phyloP scores from a whole-genome alignment of 2,888 invertebrate species.

The Epirrita christyi region DNA sequence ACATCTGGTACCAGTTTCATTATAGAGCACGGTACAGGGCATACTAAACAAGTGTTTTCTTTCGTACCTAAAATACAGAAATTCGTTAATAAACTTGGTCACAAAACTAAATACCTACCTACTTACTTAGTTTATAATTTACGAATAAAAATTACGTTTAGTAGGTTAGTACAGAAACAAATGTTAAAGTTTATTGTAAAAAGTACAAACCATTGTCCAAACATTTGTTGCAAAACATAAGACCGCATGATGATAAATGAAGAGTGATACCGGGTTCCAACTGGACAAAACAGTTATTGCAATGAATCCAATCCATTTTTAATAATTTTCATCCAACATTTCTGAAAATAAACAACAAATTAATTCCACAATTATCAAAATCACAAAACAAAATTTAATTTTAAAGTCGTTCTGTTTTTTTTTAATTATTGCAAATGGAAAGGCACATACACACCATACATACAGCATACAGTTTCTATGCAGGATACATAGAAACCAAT shows the following conservation, averaged over 20 bases:
- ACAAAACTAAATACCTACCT: background rate
- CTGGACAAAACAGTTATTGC: slow-evolving; percentile 79
- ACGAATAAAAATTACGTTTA: too few species aligned
- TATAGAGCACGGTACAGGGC: slow-evolving; percentile 72
- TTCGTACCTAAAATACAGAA: slow-evolving; percentile 58
- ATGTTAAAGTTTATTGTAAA: background rate
- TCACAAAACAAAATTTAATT: too few species aligned
- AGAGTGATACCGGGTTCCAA: slow-evolving; percentile 73
- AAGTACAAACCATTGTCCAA: slow-evolving; percentile 67
- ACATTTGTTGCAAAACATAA: slow-evolving; percentile 81
- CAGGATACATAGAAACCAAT: too few species aligned
- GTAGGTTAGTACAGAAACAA: too few species aligned
- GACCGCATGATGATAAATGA: slow-evolving; percentile 81
- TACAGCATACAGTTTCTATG: too few species aligned
- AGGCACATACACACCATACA: too few species aligned
- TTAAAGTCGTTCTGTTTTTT: too few species aligned
- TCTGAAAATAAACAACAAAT: slow-evolving; percentile 14
- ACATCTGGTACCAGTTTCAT: slow-evolving; percentile 80
- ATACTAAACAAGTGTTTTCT: slow-evolving; percentile 75
- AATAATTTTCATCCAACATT: slow-evolving; percentile 28
- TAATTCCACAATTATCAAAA: background rate
- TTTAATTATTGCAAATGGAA: too few species aligned
- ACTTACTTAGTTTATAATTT: too few species aligned
- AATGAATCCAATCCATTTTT: slow-evolving; percentile 82
- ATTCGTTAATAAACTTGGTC: background rate